A percentile compares a stretch with the other conserved stretches of the same genome.
Conservation (phyloP, 2,888 invertebrate genomes). For the Cepaea hortensis region DNA sequence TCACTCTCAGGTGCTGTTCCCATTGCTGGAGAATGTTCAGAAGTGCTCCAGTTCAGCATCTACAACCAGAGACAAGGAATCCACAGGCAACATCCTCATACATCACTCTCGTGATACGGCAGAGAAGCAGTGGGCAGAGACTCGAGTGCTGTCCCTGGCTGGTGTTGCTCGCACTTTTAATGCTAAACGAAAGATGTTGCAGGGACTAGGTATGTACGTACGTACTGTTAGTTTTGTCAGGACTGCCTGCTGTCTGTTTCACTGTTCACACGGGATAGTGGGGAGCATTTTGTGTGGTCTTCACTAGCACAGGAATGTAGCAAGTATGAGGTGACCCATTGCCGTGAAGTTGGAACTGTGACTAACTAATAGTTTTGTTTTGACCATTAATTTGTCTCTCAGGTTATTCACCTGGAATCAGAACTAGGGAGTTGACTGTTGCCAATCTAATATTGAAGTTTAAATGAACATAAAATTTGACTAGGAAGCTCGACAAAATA, state of each 20-base stretch:
- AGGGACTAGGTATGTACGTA: conserved; percentile 64
- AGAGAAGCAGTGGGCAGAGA: conserved; percentile 99
- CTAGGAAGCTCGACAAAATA: too few species aligned
- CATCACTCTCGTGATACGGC: conserved; percentile 99
- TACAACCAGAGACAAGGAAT: conserved; percentile 70
- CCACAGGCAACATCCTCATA: conserved; percentile 91
- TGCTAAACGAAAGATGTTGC: conserved; percentile 88
- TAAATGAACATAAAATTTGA: too few species aligned
- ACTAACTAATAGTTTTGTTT: neutral
- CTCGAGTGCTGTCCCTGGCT: conserved; percentile 83
- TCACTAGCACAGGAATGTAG: too few species aligned
- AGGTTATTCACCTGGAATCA: too few species aligned
- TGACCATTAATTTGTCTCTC: neutral
- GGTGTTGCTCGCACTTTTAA: conserved; percentile 96
- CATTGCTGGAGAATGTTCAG: conserved; percentile 93
- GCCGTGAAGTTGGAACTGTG: too few species aligned
- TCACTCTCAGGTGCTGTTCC: conserved; percentile 86
- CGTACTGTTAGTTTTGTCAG: neutral
- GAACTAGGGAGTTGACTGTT: too few species aligned
- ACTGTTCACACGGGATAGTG: too few species aligned
- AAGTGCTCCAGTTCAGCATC: conserved; percentile 79
- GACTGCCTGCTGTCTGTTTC: neutral
- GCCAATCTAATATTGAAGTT: too few species aligned
- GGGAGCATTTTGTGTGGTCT: too few species aligned
- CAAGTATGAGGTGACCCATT: too few species aligned